Evolutionary conservation across 2,113 vertebrate genomes (phyloP), one percentile per base, ranked within the genome.

Genomic region (Pycnonotus jocosus): DNA sequence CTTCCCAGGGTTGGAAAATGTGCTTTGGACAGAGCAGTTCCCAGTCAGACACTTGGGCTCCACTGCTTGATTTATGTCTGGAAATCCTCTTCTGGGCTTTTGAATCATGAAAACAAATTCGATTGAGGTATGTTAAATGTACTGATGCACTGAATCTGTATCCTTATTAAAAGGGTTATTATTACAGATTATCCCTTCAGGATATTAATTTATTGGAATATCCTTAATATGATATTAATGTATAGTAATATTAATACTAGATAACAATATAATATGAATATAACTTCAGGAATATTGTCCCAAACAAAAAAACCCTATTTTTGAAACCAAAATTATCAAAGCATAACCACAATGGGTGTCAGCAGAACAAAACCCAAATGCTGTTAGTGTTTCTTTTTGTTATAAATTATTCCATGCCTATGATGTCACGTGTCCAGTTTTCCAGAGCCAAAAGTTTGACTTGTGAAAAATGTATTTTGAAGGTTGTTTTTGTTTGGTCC

Each of bases 111-210:
- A 70, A 80, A 54, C 4, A 69, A 19, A 72, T 27, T 70, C 71
- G 37, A 20, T 25, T 51, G 6, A 28, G 4, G 11, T 24, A 8
- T 50, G 15, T 70, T 15, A 10, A 66, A 69, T 47, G 15, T 33
- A 58, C 1, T 0, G 1, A 45, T n/a, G 13, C 24, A 56, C 19
- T n/a, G 31, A 53, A 37, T 50, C 7, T 1, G 1, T 24, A 7
- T 5, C 14, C 11, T 61, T 56, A 74, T 27, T 27, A 65, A 61
- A 68, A 76, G 13, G 13, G 15, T n/a, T 35, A 35, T 56, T 54
- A 17, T 51, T 64, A 51, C 33, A 15, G 33, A 19, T 19, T 45
- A 69, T 44, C 7, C 14, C 7, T 68, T 58, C 11, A 33, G 33
- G 27, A 15, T 51, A 44, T 51, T 23, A 44, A 37, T 44, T 50